Conservation (phyloP, 2,888 invertebrate genomes). For the Lottia scabra region DNA sequence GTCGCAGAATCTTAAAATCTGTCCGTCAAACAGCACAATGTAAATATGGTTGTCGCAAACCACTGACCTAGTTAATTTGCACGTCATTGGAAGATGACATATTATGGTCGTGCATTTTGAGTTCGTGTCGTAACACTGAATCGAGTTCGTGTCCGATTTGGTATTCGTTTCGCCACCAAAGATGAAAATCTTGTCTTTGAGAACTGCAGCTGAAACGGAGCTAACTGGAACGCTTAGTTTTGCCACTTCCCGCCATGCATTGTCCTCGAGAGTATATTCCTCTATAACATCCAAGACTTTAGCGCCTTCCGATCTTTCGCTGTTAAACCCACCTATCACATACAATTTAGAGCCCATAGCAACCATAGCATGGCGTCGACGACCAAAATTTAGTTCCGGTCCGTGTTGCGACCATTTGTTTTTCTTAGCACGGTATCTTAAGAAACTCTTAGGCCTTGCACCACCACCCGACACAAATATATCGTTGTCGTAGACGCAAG, state of each 20-base stretch:
- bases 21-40: conserved; percentile 56
- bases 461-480: conserved; percentile 57
- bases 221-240: conserved; percentile 50
- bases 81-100: conserved; percentile 48
- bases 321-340: conserved; percentile 58
- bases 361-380: conserved; percentile 56
- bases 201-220: conserved; percentile 54
- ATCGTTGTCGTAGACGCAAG: conserved; percentile 55
- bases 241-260: conserved; percentile 46
- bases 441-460: conserved; percentile 45
- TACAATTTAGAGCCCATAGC: conserved; percentile 52
- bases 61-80: conserved; percentile 54
- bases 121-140: conserved; percentile 57
- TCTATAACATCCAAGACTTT: conserved; percentile 51
- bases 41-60: conserved; percentile 50
- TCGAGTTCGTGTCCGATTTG: conserved; percentile 49
- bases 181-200: conserved; percentile 50
- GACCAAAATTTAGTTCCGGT: conserved; percentile 48
- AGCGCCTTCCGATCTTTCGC: conserved; percentile 48
- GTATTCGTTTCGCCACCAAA: conserved; percentile 60
- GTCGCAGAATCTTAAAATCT: conserved; percentile 48
- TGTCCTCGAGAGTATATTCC: conserved; percentile 51
- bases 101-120: conserved; percentile 45
- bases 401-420: conserved; percentile 54
- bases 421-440: conserved; percentile 50